A percentile compares a stretch with the other conserved stretches of the same genome.
Conservation (phyloP, 1,140 invertebrate species). For the Ruditapes philippinarum region DNA sequence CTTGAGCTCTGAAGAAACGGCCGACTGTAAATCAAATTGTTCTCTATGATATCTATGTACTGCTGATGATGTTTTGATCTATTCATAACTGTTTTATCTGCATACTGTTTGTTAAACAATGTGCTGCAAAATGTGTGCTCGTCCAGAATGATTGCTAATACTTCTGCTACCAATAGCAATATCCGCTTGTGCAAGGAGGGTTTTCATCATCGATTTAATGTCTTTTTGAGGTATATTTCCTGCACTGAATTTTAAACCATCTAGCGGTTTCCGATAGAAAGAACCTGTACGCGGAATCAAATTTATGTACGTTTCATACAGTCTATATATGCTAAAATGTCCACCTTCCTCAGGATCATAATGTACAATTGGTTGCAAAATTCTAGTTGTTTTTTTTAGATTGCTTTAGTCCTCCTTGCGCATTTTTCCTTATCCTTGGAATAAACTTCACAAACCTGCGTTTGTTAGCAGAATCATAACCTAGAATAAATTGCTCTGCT, state of each 20-base stretch:
- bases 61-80: no score
- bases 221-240: background rate
- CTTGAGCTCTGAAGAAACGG: no score
- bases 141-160: constrained; percentile 12
- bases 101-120: background rate
- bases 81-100: constrained; percentile 15
- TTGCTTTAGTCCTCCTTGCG: no score
- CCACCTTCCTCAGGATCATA: no score
- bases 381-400: no score
- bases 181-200: background rate
- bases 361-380: no score
- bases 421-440: no score
- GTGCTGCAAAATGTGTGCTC: constrained; percentile 2
- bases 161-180: background rate
- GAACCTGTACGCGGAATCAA: background rate
- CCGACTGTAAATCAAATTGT: no score
- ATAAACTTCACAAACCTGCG: no score
- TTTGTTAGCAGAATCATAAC: no score
- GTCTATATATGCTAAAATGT: background rate
- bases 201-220: constrained; percentile 12
- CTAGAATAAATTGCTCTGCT: no score
- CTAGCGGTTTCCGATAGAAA: background rate
- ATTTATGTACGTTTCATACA: background rate
- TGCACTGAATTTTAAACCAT: constrained; percentile 1
- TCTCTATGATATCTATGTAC: background rate